Base-by-base conservation (phyloP, 2,888 invertebrate species). In the Quadriops clusia region DNA sequence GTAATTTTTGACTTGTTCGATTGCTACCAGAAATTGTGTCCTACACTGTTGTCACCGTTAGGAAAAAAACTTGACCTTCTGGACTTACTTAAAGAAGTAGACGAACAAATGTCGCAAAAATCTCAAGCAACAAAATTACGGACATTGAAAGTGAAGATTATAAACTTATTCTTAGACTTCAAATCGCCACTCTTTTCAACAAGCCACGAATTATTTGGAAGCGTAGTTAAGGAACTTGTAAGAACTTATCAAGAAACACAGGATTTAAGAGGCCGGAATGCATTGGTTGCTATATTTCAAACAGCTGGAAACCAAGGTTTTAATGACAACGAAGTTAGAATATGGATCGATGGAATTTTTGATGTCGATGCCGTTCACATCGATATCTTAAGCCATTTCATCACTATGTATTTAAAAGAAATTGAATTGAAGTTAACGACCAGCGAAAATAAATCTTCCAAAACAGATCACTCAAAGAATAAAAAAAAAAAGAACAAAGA, bases 261-360 rank as follows among this genome's bases (percentile, higher is more conserved):
- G 11, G 40, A 42, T 28, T 23, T 39, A 11, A 52, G 54, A n/a
- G 47, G 44, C 12, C 42, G 49, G 29, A 24, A 22, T 16, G 40
- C 53, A 3, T 53, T 79, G 14, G 57, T 58, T 25, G 61, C 58
- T 27, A 65, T 83, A 34, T 67, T 84, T 14, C 65, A 62, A 42
- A 72, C 68, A 34, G 74, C 74, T 0, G 65, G 67, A 4, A 63
- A 79, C 39, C 83, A 83, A 50, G 72, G 76, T 47, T 68, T 66
- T 11, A 70, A 70, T 39, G 62, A 64, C 37, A 61, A 67, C 32
- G 81, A 84, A 59, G 70, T 80, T 22, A 70, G 76, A 50, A 61
- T 81, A 34, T 75, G 82, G 68, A 53, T 56, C 20, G 50, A 53
- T 32, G 51, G 49, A 32, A 27, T 40, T 46, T 10, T n/a, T n/a